These are phyloP conservation scores for Oophaga pumilio DNA, from an alignment of 2,113 vertebrate species.

Conservation along the genomic window DNA sequence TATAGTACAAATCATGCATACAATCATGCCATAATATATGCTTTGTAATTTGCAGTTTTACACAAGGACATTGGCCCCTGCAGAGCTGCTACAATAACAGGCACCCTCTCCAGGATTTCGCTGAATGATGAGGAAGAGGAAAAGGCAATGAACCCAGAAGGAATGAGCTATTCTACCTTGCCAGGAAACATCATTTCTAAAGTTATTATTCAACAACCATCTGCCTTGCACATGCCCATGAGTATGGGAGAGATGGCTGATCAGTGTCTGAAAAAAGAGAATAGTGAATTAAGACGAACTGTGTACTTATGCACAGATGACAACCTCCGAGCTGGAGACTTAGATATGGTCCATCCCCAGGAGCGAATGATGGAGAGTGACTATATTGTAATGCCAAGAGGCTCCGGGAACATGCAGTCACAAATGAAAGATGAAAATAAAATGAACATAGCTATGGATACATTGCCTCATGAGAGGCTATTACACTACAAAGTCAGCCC, in stretches of 20 bases:
- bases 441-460: constrained; percentile 93
- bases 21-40: background rate
- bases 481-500: constrained; percentile 96
- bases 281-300: constrained; percentile 87
- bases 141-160: constrained; percentile 84
- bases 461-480: constrained; percentile 91
- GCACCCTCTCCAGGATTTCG: constrained; percentile 95
- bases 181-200: constrained; percentile 98
- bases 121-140: constrained; percentile 96
- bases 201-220: constrained; percentile 96
- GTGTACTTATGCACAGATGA: constrained; percentile 98
- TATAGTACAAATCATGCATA: constrained; percentile 8
- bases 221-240: constrained; percentile 91
- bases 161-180: constrained; percentile 94
- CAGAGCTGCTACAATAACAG: constrained; percentile 93
- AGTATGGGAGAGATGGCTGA: constrained; percentile 89
- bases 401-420: constrained; percentile 83
- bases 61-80: constrained; percentile 98
- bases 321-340: constrained; percentile 86
- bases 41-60: constrained; percentile 80
- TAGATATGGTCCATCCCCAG: constrained; percentile 86
- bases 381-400: constrained; percentile 96
- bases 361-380: constrained; percentile 96
- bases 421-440: constrained; percentile 93
- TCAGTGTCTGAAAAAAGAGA: constrained; percentile 85